Conservation (phyloP, 2,113 vertebrate genomes). For the Hippocampus comes region DNA sequence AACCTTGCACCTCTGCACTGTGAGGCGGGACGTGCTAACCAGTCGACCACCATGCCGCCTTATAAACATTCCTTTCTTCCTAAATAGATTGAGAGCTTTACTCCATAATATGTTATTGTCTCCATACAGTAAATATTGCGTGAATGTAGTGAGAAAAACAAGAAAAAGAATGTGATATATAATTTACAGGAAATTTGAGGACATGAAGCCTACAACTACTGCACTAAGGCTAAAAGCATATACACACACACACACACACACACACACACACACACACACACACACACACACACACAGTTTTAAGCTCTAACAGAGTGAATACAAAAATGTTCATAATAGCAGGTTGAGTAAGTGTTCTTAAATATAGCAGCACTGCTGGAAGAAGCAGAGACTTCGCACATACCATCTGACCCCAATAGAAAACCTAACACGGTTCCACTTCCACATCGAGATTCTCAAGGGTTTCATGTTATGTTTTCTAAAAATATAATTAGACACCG, state of each 20-base stretch:
- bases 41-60: too few relatives aligned
- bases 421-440: slow-evolving; percentile 48
- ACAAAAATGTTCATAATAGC: slow-evolving; percentile 61
- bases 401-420: slow-evolving; percentile 44
- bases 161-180: neutral
- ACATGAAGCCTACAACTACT: slow-evolving; percentile 18
- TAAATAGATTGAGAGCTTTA: neutral
- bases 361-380: slow-evolving; percentile 57
- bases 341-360: slow-evolving; percentile 63
- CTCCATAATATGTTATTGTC: neutral
- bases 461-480: slow-evolving; percentile 41
- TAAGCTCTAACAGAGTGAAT: slow-evolving; percentile 50
- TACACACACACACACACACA: neutral
- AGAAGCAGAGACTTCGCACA: slow-evolving; percentile 48
- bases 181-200: neutral
- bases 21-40: too few relatives aligned
- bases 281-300: slow-evolving; percentile 31
- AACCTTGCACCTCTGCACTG: too few relatives aligned
- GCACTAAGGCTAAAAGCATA: slow-evolving; percentile 24
- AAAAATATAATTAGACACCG: slow-evolving; percentile 41
- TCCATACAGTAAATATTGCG: neutral
- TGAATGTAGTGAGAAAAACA: neutral
- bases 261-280: neutral
- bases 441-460: slow-evolving; percentile 36
- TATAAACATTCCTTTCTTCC: neutral